These are phyloP conservation scores for Oncorhynchus masou DNA, from an alignment of 2,113 vertebrate genomes.

Conservation along the genomic window DNA sequence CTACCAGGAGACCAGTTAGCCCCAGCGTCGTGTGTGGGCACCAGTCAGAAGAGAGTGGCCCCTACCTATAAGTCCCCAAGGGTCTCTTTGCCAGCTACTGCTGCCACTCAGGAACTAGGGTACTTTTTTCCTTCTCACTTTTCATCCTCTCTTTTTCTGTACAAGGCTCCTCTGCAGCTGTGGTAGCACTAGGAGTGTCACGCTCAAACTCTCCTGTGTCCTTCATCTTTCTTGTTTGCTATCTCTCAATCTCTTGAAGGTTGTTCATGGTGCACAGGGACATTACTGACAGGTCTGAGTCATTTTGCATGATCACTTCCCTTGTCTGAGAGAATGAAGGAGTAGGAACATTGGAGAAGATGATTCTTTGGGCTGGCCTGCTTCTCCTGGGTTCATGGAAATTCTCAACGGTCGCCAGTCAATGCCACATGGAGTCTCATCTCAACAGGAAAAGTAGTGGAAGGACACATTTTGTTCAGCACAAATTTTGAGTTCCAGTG, in stretches of 20 bases:
- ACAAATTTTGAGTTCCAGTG: background rate
- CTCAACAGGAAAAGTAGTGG: background rate
- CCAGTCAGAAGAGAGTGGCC: background rate
- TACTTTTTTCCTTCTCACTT: constrained; percentile 12
- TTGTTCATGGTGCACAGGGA: constrained; percentile 50
- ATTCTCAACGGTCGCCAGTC: constrained; percentile 28
- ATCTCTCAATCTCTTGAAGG: constrained; percentile 50
- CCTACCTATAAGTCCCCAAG: background rate
- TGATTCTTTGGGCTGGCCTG: constrained; percentile 1
- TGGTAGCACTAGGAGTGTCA: background rate
- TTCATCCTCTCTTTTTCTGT: background rate
- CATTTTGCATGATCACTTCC: constrained; percentile 29
- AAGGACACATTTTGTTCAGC: background rate
- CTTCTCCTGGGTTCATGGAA: constrained; percentile 20
- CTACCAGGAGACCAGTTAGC: constrained; percentile 15
- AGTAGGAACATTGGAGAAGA: constrained; percentile 1
- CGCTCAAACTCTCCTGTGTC: background rate
- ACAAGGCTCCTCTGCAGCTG: background rate
- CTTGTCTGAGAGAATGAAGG: constrained; percentile 6
- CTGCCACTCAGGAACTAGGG: constrained; percentile 31
- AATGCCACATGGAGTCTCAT: background rate
- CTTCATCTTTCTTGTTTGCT: constrained; percentile 33
- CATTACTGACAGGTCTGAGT: constrained; percentile 13
- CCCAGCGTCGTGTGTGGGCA: constrained; percentile 18
- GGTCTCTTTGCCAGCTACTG: constrained; percentile 4